Evolutionary conservation across 2,113 vertebrate species (phyloP), one percentile per base, ranked within the genome.

Genomic region (Otus sunia): DNA sequence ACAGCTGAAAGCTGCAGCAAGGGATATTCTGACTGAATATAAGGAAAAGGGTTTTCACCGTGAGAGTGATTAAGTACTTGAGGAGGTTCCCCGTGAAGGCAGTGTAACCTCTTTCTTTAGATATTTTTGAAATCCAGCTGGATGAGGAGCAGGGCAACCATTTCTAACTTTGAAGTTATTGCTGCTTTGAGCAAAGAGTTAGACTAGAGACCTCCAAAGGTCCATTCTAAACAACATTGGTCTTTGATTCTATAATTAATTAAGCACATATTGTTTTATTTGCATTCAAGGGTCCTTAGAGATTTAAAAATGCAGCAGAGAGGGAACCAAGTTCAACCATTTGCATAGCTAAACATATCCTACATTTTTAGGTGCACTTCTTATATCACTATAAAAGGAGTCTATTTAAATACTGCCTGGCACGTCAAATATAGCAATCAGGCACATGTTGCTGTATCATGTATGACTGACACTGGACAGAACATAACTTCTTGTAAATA

Each of bases 211-310:
- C 59, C 68, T 81, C 73, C 52, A 67, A 53, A 89, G 19, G 15
- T 77, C 47, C 36, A 30, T 80, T 86, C 36, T 89, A 64, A 94
- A 80, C 15, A 69, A 60, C 20, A 47, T 58, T 80, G 80, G 12
- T 36, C 47, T 96, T 92, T 87, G 60, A 66, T 91, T 91, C 84
- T 94, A 10, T 72, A 79, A 32, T 92, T 85, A 83, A 77, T 86
- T 34, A 52, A 86, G 26, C 23, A 27, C 8, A 25, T 43, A 71
- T 60, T 63, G 17, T 53, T 92, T 62, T 75, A 66, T 95, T 95
- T 97, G 64, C 84, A 85, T 74, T 10, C 3, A 34, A 25, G 34
- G 2, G 68, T 72, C 91, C 73, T 78, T 49, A 68, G 83, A 53
- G 93, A 87, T 60, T 87, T 90, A 25, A 30, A 82, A 91, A 59